phyloP scores from a whole-genome alignment of 2,888 invertebrate genomes.

The Hemicrepidius hirtus region DNA sequence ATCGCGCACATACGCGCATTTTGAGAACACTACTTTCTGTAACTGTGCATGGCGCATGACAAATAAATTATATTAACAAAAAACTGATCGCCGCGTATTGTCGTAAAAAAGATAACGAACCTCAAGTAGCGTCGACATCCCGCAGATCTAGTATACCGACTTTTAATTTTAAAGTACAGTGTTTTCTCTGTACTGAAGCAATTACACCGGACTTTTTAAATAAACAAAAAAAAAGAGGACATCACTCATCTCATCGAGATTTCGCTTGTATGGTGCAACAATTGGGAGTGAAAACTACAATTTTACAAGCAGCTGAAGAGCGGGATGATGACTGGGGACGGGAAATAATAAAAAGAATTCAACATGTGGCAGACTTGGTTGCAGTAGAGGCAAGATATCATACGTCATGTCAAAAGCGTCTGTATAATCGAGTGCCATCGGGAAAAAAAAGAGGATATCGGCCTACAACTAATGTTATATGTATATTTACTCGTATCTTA shows the following conservation, averaged over 20 bases:
- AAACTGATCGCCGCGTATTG: constrained; percentile 39
- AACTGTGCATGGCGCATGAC: constrained; percentile 43
- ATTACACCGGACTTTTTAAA: constrained; percentile 36
- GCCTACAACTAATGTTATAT: constrained; percentile 48
- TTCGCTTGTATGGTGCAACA: neutral
- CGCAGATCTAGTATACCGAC: constrained; percentile 3
- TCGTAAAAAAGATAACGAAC: neutral
- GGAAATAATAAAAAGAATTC: constrained; percentile 38
- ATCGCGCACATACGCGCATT: constrained; percentile 33
- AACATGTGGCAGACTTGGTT: constrained; percentile 42
- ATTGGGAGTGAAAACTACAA: neutral
- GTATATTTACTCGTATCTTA: constrained; percentile 42
- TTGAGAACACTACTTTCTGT: constrained; percentile 34
- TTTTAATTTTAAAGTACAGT: constrained; percentile 40
- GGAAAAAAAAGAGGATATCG: constrained; percentile 43
- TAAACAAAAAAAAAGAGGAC: constrained; percentile 27
- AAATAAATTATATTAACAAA: constrained; percentile 47
- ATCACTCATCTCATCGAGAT: neutral
- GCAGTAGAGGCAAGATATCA: constrained; percentile 47
- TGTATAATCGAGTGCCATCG: neutral
- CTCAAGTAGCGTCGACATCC: constrained; percentile 36
- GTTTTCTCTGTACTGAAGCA: constrained; percentile 42
- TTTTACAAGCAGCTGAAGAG: constrained; percentile 15
- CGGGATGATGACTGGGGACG: constrained; percentile 35
- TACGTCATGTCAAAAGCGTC: constrained; percentile 29